Evolutionary conservation across 2,888 invertebrate genomes (phyloP).

Genomic region (Eilema griseolum): DNA sequence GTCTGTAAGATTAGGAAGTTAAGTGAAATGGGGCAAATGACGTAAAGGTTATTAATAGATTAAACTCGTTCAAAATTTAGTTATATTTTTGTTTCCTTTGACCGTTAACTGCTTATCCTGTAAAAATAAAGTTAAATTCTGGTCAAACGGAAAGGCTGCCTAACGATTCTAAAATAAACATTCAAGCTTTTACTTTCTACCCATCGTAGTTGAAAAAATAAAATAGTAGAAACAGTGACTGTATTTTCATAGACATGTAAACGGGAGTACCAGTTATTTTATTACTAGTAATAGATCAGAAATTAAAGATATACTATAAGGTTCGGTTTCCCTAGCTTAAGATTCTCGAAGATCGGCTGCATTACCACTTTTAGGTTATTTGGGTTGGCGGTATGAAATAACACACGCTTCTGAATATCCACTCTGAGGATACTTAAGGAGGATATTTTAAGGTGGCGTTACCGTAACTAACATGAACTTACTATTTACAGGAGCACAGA

Average conservation of each 20-base stretch:
- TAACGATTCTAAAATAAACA: neutral
- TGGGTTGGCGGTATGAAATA: neutral
- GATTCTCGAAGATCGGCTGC: neutral
- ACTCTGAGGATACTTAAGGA: neutral
- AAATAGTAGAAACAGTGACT: neutral
- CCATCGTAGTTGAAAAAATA: neutral
- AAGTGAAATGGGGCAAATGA: constrained; percentile 11
- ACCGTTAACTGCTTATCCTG: neutral
- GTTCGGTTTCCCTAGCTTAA: neutral
- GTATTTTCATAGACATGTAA: neutral
- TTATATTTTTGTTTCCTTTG: neutral
- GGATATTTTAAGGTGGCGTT: too few species aligned
- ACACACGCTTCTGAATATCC: neutral
- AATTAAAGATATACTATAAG: too few species aligned
- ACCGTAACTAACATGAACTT: too few species aligned
- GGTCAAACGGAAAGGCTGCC: neutral
- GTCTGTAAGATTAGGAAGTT: constrained; percentile 44
- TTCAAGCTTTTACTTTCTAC: neutral
- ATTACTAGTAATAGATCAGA: too few species aligned
- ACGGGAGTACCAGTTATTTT: too few species aligned
- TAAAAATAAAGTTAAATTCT: neutral
- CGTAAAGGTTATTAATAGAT: constrained; percentile 18
- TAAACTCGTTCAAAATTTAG: neutral
- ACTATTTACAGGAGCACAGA: too few species aligned
- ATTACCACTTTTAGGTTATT: neutral